Evolutionary conservation across 2,888 invertebrate genomes (phyloP).

Genomic region (Falcaria lacertinaria): DNA sequence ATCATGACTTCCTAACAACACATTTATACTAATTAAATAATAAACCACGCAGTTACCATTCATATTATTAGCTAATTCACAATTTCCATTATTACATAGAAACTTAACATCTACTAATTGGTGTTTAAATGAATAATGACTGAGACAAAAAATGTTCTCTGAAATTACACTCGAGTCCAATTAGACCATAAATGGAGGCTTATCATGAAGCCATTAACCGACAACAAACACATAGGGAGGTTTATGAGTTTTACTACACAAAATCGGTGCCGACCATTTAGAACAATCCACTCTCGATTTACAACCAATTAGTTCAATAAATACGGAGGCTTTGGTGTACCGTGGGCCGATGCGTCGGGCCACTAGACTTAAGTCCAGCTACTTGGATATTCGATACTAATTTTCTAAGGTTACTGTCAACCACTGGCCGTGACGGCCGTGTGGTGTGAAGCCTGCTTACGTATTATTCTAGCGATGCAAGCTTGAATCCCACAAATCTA

Average conservation of each 20-base stretch:
- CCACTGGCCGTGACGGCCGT: too few species aligned
- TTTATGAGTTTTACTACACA: conserved; percentile 76
- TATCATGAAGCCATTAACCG: conserved; percentile 71
- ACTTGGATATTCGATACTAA: too few species aligned
- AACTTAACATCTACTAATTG: conserved; percentile 48
- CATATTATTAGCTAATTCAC: too few species aligned
- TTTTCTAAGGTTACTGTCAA: too few species aligned
- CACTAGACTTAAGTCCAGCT: conserved; percentile 20
- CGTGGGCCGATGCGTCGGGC: conserved; percentile 36
- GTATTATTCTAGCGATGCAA: too few species aligned
- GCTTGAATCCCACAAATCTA: too few species aligned
- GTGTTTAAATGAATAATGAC: conserved; percentile 70
- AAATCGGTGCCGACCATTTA: conserved; percentile 70
- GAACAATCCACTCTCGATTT: conserved; percentile 67
- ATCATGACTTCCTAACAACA: too few species aligned
- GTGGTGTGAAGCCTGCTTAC: too few species aligned
- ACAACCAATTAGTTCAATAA: conserved; percentile 75
- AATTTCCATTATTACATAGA: conserved; percentile 10
- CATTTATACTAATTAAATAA: too few species aligned
- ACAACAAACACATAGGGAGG: conserved; percentile 66
- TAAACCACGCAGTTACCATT: too few species aligned
- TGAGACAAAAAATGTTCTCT: conserved; percentile 50
- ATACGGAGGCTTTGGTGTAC: conserved; percentile 54
- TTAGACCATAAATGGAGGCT: conserved; percentile 67
- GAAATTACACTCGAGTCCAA: conserved; percentile 55